Conservation (phyloP, 2,113 vertebrate species). For the Pampusana beccarii region DNA sequence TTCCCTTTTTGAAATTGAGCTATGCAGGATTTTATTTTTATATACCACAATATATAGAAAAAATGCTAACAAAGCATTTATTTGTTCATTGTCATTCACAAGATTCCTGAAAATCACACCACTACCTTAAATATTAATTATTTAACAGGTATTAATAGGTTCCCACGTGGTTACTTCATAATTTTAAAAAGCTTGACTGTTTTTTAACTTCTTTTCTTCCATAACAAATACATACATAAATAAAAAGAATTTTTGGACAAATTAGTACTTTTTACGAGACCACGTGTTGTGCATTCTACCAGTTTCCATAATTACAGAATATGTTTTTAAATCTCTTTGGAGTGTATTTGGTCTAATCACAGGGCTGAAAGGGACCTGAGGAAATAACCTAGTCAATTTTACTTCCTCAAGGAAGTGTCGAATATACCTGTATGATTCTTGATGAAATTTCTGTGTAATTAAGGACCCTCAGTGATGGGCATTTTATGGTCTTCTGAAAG, state of each 20-base stretch:
- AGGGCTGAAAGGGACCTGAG: not conserved
- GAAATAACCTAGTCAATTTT: not conserved
- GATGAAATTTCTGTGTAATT: not conserved
- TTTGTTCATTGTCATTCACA: not conserved
- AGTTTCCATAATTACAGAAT: not conserved
- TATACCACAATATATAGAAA: not conserved
- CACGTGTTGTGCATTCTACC: not conserved
- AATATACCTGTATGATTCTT: not conserved
- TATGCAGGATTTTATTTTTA: not conserved
- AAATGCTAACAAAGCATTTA: not conserved
- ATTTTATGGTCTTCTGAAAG: not conserved
- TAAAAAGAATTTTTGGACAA: not conserved
- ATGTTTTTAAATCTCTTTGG: not conserved
- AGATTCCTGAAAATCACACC: not conserved
- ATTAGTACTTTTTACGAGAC: not conserved
- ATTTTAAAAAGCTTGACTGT: not conserved
- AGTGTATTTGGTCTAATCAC: not conserved
- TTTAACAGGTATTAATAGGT: not conserved
- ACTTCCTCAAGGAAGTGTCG: not conserved
- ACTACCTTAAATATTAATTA: not conserved
- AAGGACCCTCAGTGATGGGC: not conserved
- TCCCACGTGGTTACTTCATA: not conserved
- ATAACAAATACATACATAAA: not conserved
- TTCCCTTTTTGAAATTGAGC: not conserved
- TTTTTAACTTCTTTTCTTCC: accelerated